These are phyloP conservation scores for Caenorhabditis panamensis DNA, from an alignment of 2,888 invertebrate genomes.

Conservation along the genomic window DNA sequence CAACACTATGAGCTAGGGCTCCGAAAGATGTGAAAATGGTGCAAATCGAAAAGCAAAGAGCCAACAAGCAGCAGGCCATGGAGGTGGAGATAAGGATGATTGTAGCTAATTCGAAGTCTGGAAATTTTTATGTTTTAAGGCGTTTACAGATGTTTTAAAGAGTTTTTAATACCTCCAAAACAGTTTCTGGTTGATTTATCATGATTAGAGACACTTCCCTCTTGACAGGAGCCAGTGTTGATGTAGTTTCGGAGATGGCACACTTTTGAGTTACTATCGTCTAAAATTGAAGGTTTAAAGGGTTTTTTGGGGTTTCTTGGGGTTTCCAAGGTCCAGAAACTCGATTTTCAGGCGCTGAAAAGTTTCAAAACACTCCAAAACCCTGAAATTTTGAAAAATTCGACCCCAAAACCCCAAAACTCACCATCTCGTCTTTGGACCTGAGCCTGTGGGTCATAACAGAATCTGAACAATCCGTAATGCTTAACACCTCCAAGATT, in stretches of 20 bases:
- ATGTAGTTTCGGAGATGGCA: constrained; percentile 62
- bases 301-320: too few relatives aligned
- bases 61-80: constrained; percentile 54
- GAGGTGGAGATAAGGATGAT: constrained; percentile 64
- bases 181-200: constrained; percentile 54
- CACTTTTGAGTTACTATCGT: constrained; percentile 55
- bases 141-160: too few relatives aligned
- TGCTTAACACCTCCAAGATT: constrained; percentile 54
- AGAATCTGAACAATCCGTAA: constrained; percentile 71
- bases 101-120: constrained; percentile 72
- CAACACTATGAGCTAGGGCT: constrained; percentile 67
- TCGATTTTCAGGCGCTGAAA: too few relatives aligned
- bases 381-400: too few relatives aligned
- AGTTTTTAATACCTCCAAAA: constrained; percentile 65
- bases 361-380: too few relatives aligned
- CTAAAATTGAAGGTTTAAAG: constrained; percentile 21
- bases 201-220: constrained; percentile 5
- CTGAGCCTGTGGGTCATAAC: constrained; percentile 61
- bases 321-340: too few relatives aligned
- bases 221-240: constrained; percentile 47
- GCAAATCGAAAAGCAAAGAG: constrained; percentile 69
- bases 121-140: constrained; percentile 7
- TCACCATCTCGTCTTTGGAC: constrained; percentile 39
- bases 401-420: background rate
- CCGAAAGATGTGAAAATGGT: constrained; percentile 70